A percentile compares a stretch with the other conserved stretches of the same genome.
Conservation (phyloP, 2,888 invertebrate genomes). For the Acronicta aceris region DNA sequence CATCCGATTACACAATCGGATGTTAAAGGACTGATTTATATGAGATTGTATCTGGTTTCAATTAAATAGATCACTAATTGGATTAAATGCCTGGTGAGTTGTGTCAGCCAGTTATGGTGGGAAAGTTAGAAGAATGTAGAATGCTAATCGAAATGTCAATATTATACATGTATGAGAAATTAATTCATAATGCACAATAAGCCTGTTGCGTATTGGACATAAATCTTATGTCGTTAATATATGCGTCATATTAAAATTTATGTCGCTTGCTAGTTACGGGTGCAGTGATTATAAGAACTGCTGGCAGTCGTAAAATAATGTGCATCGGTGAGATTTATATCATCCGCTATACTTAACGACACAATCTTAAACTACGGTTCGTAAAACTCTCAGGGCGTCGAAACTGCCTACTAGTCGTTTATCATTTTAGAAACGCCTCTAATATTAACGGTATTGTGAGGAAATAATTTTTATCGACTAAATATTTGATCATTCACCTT, state of each 20-base stretch:
- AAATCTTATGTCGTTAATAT: constrained; percentile 42
- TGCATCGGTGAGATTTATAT: constrained; percentile 70
- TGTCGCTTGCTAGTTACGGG: constrained; percentile 46
- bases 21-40: constrained; percentile 57
- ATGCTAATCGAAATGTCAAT: constrained; percentile 37
- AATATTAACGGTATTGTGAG: constrained; percentile 24
- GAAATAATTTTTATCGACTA: constrained; percentile 13
- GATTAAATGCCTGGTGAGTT: constrained; percentile 44
- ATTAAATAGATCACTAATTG: constrained; percentile 56
- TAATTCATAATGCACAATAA: constrained; percentile 35
- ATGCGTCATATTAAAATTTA: constrained; percentile 53
- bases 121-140: constrained; percentile 40
- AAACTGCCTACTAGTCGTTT: constrained; percentile 3
- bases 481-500: constrained; percentile 22
- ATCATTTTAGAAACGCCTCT: constrained; percentile 30
- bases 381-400: constrained; percentile 44
- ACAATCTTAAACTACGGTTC: constrained; percentile 60
- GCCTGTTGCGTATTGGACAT: constrained; percentile 33
- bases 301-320: constrained; percentile 60
- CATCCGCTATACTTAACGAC: constrained; percentile 71
- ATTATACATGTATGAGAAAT: constrained; percentile 23
- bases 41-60: constrained; percentile 59
- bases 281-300: constrained; percentile 53
- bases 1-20: constrained; percentile 56
- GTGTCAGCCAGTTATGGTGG: constrained; percentile 40